Evolutionary conservation across 30 jellyfish, hydroid and myxozoan species (phyloP).

Genomic region (Haliclystus octoradiatus): DNA sequence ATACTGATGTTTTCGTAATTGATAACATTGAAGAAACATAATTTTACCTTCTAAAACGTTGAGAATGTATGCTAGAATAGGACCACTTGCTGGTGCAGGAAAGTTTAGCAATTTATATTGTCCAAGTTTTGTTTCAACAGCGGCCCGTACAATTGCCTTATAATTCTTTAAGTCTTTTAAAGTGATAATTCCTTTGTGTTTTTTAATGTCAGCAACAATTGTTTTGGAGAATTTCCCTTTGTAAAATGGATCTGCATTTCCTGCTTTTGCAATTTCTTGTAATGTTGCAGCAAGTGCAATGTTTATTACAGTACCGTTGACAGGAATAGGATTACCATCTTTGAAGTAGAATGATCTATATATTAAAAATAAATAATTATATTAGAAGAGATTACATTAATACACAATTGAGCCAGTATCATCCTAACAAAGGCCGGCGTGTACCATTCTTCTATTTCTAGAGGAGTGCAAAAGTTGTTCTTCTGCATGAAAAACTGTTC

Average conservation of each 20-base stretch:
- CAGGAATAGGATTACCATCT: slow-evolving; percentile 43
- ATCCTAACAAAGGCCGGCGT: too few relatives aligned
- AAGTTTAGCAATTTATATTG: slow-evolving; percentile 55
- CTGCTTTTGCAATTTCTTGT: slow-evolving; percentile 54
- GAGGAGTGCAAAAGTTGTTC: too few relatives aligned
- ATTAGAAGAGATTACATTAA: not conserved
- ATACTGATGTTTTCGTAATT: too few relatives aligned
- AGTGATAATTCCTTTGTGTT: slow-evolving; percentile 62
- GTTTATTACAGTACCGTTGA: slow-evolving; percentile 54
- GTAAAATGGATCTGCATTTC: slow-evolving; percentile 81
- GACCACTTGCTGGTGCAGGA: slow-evolving; percentile 97
- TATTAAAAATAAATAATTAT: not conserved
- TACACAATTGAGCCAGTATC: too few relatives aligned
- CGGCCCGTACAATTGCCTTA: slow-evolving; percentile 62
- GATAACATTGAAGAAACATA: too few relatives aligned
- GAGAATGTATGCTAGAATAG: slow-evolving; percentile 67
- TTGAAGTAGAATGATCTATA: slow-evolving; percentile 54
- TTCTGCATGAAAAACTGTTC: too few relatives aligned
- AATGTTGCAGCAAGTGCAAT: slow-evolving; percentile 61
- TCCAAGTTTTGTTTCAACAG: slow-evolving; percentile 54
- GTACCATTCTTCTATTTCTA: too few relatives aligned
- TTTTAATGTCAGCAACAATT: slow-evolving; percentile 73
- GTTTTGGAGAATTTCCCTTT: slow-evolving; percentile 77
- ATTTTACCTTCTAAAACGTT: slow-evolving; percentile 77
- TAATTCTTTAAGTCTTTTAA: slow-evolving; percentile 57